Conservation (phyloP, 2,113 vertebrate genomes). For the Amphiprion ocellaris region DNA sequence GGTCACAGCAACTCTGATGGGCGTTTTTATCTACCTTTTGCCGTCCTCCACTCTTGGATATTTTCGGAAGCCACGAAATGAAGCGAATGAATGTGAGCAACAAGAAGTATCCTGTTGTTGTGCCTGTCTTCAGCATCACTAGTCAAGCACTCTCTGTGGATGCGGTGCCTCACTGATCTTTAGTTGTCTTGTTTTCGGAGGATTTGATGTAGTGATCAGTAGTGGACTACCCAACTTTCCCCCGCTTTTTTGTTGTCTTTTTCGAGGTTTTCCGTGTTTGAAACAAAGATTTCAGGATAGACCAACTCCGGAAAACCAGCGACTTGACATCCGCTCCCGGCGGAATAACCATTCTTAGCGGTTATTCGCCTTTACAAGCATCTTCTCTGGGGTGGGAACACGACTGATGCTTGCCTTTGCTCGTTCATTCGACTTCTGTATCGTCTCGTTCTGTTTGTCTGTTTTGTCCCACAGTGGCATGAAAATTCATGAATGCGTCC, state of each 20-base stretch:
- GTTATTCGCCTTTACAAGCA: conserved; percentile 77
- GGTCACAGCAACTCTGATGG: conserved; percentile 78
- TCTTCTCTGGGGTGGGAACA: conserved; percentile 80
- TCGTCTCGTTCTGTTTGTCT: conserved; percentile 67
- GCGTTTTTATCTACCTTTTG: conserved; percentile 66
- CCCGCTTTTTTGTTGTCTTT: conserved; percentile 54
- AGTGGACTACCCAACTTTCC: conserved; percentile 67
- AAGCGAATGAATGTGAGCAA: conserved; percentile 88
- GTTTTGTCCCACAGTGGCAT: conserved; percentile 75
- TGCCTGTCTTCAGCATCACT: conserved; percentile 71
- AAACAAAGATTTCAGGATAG: conserved; percentile 75
- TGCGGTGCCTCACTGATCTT: conserved; percentile 59
- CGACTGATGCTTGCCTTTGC: conserved; percentile 75
- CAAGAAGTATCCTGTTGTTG: conserved; percentile 76
- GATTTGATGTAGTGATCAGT: conserved; percentile 61
- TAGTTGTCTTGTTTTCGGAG: conserved; percentile 53
- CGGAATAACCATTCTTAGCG: conserved; percentile 76
- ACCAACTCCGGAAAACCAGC: conserved; percentile 78
- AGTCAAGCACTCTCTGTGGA: conserved; percentile 67
- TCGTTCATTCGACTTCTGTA: conserved; percentile 48
- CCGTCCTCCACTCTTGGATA: conserved; percentile 77
- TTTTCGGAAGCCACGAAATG: conserved; percentile 77
- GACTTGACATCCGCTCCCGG: conserved; percentile 65
- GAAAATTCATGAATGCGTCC: conserved; percentile 76
- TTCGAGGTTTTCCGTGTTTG: conserved; percentile 69